A percentile compares a stretch with the other conserved stretches of the same genome.
Conservation (phyloP, 2,888 invertebrate species). For the Crossocerus cetratus region DNA sequence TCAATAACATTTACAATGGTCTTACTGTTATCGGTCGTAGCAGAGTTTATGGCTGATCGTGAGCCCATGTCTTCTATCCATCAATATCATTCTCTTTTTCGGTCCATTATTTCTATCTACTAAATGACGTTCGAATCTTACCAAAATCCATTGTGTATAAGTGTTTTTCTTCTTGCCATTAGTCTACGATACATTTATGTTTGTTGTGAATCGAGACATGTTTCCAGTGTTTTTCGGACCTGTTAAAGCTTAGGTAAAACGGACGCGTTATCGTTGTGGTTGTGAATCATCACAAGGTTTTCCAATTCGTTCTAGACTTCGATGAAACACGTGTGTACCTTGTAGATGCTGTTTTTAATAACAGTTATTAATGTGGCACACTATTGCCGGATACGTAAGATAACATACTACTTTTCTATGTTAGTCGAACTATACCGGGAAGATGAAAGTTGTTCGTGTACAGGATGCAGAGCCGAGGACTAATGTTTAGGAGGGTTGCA, state of each 20-base stretch:
- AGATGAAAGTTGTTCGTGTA: slow-evolving; percentile 44
- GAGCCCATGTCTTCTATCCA: slow-evolving; percentile 11
- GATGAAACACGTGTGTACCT: slow-evolving; percentile 49
- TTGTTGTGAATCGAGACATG: slow-evolving; percentile 11
- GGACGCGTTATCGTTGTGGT: slow-evolving; percentile 46
- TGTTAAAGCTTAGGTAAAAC: slow-evolving; percentile 29
- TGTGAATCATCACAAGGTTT: slow-evolving; percentile 46
- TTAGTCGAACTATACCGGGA: slow-evolving; percentile 32
- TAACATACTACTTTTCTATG: slow-evolving; percentile 50
- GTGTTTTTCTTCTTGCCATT: slow-evolving; percentile 36
- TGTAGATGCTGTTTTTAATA: slow-evolving; percentile 42
- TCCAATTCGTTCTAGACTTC: slow-evolving; percentile 28
- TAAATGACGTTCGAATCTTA: slow-evolving; percentile 22
- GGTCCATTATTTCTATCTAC: background rate
- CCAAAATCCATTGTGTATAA: slow-evolving; percentile 36
- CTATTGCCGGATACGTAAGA: slow-evolving; percentile 30
- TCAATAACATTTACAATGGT: slow-evolving; percentile 59
- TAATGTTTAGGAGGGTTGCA: slow-evolving; percentile 41
- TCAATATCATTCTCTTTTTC: slow-evolving; percentile 4
- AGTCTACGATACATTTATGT: slow-evolving; percentile 35
- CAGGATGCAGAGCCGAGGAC: slow-evolving; percentile 44
- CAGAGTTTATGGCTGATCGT: slow-evolving; percentile 45
- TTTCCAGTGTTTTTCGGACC: slow-evolving; percentile 13
- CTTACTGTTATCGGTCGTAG: slow-evolving; percentile 55
- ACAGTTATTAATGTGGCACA: slow-evolving; percentile 32